These are phyloP conservation scores for Ceryle rudis DNA, from an alignment of 2,797 vertebrate species.

Conservation along the genomic window DNA sequence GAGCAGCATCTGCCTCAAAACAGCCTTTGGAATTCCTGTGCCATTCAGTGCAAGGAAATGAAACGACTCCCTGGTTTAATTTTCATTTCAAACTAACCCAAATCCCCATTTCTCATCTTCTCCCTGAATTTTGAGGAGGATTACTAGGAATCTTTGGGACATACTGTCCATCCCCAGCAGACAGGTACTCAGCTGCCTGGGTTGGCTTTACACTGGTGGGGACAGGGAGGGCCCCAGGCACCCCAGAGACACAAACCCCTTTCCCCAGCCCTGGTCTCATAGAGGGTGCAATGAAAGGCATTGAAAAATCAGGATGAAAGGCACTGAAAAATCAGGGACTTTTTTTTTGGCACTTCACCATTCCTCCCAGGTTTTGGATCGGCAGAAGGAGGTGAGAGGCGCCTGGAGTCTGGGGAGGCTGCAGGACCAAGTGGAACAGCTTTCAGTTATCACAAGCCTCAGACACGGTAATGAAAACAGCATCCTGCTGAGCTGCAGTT, in stretches of 20 bases:
- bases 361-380: not conserved
- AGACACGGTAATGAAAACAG: not conserved
- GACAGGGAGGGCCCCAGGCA: not conserved
- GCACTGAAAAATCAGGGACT: not conserved
- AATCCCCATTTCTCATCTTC: not conserved
- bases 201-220: rapidly evolving
- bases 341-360: rapidly evolving
- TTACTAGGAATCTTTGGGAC: not conserved
- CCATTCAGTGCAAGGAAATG: not conserved
- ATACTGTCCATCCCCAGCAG: not conserved
- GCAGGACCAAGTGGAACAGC: not conserved
- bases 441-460: conserved; percentile 1
- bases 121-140: not conserved
- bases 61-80: not conserved
- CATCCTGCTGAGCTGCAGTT: not conserved
- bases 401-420: not conserved
- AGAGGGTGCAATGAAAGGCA: not conserved
- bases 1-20: conserved; percentile 41
- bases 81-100: not conserved
- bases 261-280: not conserved
- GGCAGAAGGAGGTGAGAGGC: not conserved
- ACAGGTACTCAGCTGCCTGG: rapidly evolving
- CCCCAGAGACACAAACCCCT: rapidly evolving
- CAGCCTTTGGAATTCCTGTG: conserved; percentile 13
- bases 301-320: not conserved